Evolutionary conservation across 1,140 invertebrate species (phyloP), one percentile per base, ranked within the genome.

Genomic region (Vanessa tameamea): DNA sequence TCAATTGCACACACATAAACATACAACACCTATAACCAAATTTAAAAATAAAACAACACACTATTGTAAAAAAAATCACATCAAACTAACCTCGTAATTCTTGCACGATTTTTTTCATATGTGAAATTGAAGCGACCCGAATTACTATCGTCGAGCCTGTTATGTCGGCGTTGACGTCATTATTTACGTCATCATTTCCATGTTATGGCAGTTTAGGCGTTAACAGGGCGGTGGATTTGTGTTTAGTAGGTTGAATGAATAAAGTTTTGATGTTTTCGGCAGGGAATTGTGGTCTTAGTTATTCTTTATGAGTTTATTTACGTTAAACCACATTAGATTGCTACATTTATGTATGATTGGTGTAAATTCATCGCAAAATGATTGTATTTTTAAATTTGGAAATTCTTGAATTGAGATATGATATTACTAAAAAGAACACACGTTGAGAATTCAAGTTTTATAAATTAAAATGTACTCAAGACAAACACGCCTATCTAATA

Each of bases 91-190:
- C 4, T 51, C 48, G 48, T 51, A 43, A 43, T 51, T 55, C 5
- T 20, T 55, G n/a, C 53, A 23, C 16, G 8, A 6, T 14, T 59
- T 61, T 51, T 66, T 59, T 68, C 66, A 47, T n/a, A 69, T 69
- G 55, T 43, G 55, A 69, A 69, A 67, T 67, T 67, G 51, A 43
- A 59, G 20, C 53, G 53, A 12, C 37, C 67, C 55, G 13, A 47
- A 69, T 69, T 69, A 51, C 55, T 47, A 23, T 37, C 57, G 47
- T 31, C n/a, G 15, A 16, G 47, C 47, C 11, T n/a, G 43, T 70
- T 26, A 70, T 47, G 53, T n/a, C 53, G 26, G 55, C 55, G 9
- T 20, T 70, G 68, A 70, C 68, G 68, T 70, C 68, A 70, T 16
- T 47, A 11, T 59, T 47, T 47, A 69, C 67, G 67, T 59, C 67